Percentiles rank a stretch among this genome's conserved stretches.
Evolutionary conservation across 2,113 vertebrate genomes (phyloP).

Genomic region (Mola mola): DNA sequence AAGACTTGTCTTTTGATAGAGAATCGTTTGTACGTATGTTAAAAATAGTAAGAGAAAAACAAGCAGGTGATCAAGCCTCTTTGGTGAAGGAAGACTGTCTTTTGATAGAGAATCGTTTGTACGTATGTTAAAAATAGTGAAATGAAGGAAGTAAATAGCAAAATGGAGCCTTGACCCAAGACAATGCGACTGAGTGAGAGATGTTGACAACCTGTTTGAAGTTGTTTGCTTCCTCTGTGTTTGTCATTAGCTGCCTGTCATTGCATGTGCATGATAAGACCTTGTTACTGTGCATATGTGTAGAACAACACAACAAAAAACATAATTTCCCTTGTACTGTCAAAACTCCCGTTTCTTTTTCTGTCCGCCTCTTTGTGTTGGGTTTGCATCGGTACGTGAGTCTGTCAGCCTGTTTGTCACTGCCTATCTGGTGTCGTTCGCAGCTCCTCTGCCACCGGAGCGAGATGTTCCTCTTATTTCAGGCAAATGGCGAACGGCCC

Average conservation of each 20-base stretch:
- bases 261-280: constrained; percentile 25
- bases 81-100: neutral
- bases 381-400: neutral
- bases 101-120: constrained; percentile 5
- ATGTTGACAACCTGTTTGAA: constrained; percentile 29
- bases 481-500: constrained; percentile 32
- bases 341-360: constrained; percentile 41
- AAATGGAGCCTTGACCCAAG: constrained; percentile 20
- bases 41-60: neutral
- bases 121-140: constrained; percentile 36
- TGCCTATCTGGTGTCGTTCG: constrained; percentile 33
- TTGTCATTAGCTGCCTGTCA: constrained; percentile 45
- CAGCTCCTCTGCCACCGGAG: constrained; percentile 40
- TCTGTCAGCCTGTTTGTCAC: constrained; percentile 24
- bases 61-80: neutral
- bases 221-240: constrained; percentile 7
- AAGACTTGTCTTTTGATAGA: neutral
- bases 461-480: constrained; percentile 2
- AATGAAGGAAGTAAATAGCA: constrained; percentile 16
- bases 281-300: constrained; percentile 8
- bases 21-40: neutral
- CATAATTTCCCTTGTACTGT: constrained; percentile 42
- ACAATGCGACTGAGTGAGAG: constrained; percentile 14
- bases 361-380: constrained; percentile 25
- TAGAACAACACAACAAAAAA: constrained; percentile 29